Base-by-base conservation (phyloP, 2,888 invertebrate genomes). In the Nipponacmea schrenckii region DNA sequence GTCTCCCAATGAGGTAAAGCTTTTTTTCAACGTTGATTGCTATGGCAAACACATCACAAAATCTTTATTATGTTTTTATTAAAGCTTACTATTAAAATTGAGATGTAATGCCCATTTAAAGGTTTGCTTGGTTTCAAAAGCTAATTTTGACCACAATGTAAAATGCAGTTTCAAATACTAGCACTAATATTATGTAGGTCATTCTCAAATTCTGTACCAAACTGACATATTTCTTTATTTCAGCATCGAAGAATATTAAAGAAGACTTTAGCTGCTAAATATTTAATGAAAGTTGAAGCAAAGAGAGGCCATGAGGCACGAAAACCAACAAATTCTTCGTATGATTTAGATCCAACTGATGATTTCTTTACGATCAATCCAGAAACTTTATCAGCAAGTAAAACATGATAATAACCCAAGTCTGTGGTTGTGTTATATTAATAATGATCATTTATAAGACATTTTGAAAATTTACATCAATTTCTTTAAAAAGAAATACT, bases 1-100 rank as follows among this genome's bases (percentile, higher is more conserved):
- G 0, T 95, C 96, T 76, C 98, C 98, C 20, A 94, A 96, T 67
- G 93, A 93, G 87, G 92, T 93, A 89, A 86, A 85, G 81, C 64
- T 2, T n/a, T 39, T 39, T 31, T 31, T 31, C 31, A 31, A n/a
- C n/a, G n/a, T 31, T 2, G 15, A 50, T 39, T 0, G 27, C 45
- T 64, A 12, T 12, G 3, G 24, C 26, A 46, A 17, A 46, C 67
- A 20, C 50, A 46, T 64, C 15, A 20, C 15, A 20, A 15, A 12
- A 15, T 65, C 17, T 48, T 17, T 4, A 24, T 17, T 17, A 14
- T 68, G 10, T 14, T 17, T 5, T 3, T 56, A 12, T 15, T 3
- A 17, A 62, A 45, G 10, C 14, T 70, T 15, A 66, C 27, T 50
- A 39, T 31, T 24, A n/a, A 24, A 64, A 24, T 17, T 26, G 15